Conservation (phyloP, 2,888 invertebrate species). For the Hypomecis punctinalis region DNA sequence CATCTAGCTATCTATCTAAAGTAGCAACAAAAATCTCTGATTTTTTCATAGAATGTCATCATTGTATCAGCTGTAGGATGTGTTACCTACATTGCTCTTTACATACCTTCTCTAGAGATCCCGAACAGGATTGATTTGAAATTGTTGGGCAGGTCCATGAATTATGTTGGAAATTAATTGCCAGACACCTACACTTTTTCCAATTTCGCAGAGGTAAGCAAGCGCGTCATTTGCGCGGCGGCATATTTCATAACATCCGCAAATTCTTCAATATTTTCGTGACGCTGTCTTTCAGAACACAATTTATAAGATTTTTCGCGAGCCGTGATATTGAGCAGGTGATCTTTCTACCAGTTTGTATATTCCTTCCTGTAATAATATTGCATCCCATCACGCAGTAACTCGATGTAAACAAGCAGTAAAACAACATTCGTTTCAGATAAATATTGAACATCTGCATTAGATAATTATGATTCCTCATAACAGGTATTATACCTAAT, state of each 20-base stretch:
- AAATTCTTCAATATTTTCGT: constrained; percentile 15
- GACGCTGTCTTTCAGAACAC: constrained; percentile 9
- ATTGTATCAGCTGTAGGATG: no score
- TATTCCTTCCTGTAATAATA: constrained; percentile 11
- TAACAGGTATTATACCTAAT: not conserved
- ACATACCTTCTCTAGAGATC: no score
- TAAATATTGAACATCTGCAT: constrained; percentile 17
- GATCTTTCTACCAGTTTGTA: constrained; percentile 3
- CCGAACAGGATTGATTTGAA: not conserved
- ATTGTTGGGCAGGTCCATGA: not conserved
- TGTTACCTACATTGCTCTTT: no score
- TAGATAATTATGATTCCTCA: constrained; percentile 1
- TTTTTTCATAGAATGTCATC: no score
- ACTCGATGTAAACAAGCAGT: constrained; percentile 7
- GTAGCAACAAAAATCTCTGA: no score
- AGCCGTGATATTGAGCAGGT: constrained; percentile 10
- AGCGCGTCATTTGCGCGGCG: not conserved
- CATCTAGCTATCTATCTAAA: no score
- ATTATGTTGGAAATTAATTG: not conserved
- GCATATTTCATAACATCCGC: constrained; percentile 10
- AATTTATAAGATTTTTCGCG: constrained; percentile 5
- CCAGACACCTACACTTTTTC: constrained; percentile 9
- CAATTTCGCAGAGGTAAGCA: not conserved
- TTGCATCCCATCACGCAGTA: not conserved
- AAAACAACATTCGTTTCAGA: constrained; percentile 4